A percentile compares a stretch with the other conserved stretches of the same genome.
phyloP scores from a whole-genome alignment of 2,888 invertebrate species.

The Drosophila falleni region DNA sequence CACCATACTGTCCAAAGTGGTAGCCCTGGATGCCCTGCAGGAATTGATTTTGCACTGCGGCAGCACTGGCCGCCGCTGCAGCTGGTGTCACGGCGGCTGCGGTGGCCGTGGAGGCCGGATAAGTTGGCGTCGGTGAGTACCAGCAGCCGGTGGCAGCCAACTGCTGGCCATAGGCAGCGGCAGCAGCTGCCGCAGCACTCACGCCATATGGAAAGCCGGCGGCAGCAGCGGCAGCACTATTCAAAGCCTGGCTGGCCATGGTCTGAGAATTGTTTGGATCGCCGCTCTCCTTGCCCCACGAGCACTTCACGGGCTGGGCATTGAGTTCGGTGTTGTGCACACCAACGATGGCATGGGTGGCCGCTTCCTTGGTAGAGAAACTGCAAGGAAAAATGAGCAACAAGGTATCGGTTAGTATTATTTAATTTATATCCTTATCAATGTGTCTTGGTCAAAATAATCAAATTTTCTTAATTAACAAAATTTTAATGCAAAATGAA shows the following conservation, averaged over 20 bases:
- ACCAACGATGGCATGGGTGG: slow-evolving; percentile 98
- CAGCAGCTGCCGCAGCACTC: slow-evolving; percentile 86
- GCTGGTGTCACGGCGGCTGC: slow-evolving; percentile 88
- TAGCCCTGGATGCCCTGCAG: slow-evolving; percentile 95
- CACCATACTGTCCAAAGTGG: slow-evolving; percentile 93
- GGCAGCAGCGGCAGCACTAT: slow-evolving; percentile 85
- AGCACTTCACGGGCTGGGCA: slow-evolving; percentile 98
- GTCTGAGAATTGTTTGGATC: slow-evolving; percentile 94
- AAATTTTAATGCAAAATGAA: too few relatives aligned
- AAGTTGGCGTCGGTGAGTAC: slow-evolving; percentile 92
- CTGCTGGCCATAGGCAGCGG: slow-evolving; percentile 91
- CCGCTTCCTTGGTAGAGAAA: slow-evolving; percentile 99
- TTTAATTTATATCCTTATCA: too few relatives aligned
- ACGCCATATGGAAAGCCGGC: slow-evolving; percentile 86
- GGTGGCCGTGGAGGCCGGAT: slow-evolving; percentile 87
- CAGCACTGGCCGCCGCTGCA: slow-evolving; percentile 88
- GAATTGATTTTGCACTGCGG: slow-evolving; percentile 93
- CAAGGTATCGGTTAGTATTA: not conserved
- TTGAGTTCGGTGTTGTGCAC: slow-evolving; percentile 99
- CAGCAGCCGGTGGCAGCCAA: slow-evolving; percentile 93
- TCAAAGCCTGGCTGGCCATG: slow-evolving; percentile 87
- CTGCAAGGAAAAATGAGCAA: slow-evolving; percentile 86
- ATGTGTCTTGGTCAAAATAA: too few relatives aligned
- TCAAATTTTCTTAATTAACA: too few relatives aligned
- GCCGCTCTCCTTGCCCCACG: slow-evolving; percentile 99